Evolutionary conservation across 2,797 vertebrate species (phyloP).

Genomic region (Sandelia bainsii): DNA sequence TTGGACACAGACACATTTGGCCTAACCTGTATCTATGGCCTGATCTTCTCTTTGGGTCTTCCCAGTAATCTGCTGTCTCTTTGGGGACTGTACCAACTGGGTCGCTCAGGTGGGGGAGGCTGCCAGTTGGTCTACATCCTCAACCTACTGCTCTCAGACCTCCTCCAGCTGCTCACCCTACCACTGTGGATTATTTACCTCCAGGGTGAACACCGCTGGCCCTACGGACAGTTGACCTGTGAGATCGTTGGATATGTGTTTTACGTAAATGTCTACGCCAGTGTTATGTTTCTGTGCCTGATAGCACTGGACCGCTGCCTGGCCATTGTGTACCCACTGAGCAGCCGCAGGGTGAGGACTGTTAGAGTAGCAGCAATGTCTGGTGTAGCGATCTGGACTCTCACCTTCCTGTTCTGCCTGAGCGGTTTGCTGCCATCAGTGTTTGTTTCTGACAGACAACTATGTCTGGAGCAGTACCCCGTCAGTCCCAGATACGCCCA

Average conservation of each 20-base stretch:
- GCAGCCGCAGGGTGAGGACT: conserved; percentile 80
- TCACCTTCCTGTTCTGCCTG: conserved; percentile 84
- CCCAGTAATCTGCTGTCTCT: conserved; percentile 87
- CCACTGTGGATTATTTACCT: conserved; percentile 87
- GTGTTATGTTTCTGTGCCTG: conserved; percentile 85
- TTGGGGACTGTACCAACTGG: conserved; percentile 86
- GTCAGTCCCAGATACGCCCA: conserved; percentile 79
- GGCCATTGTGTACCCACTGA: conserved; percentile 86
- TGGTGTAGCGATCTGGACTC: conserved; percentile 78
- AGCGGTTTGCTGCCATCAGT: conserved; percentile 84
- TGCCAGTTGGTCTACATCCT: conserved; percentile 86
- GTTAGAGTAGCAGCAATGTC: conserved; percentile 75
- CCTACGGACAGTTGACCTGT: conserved; percentile 76
- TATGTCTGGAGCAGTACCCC: conserved; percentile 85
- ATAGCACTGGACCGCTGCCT: conserved; percentile 86
- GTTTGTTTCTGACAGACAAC: conserved; percentile 71
- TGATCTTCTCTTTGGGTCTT: conserved; percentile 84
- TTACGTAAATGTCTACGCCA: conserved; percentile 86
- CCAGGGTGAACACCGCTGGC: conserved; percentile 78
- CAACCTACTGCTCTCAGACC: conserved; percentile 86
- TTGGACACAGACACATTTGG: conserved; percentile 81
- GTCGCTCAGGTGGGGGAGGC: conserved; percentile 77
- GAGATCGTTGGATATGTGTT: conserved; percentile 86
- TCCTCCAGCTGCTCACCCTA: conserved; percentile 85
- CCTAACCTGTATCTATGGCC: conserved; percentile 84